Base-by-base conservation (phyloP, 2,888 invertebrate species). In the Dromius quadrimaculatus region DNA sequence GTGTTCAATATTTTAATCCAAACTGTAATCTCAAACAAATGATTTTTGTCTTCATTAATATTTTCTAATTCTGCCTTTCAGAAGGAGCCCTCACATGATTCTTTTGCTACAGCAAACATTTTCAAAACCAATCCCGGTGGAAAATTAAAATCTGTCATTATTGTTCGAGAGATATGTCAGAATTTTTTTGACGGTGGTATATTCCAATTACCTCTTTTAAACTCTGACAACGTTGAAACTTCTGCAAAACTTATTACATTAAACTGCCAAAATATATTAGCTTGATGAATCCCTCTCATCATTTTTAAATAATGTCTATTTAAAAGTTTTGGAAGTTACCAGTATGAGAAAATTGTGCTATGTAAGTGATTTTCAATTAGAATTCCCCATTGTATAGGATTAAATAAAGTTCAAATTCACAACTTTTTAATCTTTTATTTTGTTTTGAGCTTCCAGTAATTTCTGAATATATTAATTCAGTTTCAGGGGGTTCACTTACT, bases 231-330 rank as follows among this genome's bases (percentile, higher is more conserved):
- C 68, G 57, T 68, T 68, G 59, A 70, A 70, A 70, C 19, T 70
- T 70, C 62, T 62, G n/a, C 69, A 50, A 70, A n/a, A 70, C 62
- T 70, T 70, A 62, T 70, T 70, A 70, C 47, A 70, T 70, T 70
- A 70, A 70, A 70, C 62, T 70, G 70, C 70, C 70, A 70, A 70
- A 70, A 61, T 70, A 50, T 70, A 70, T 70, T 70, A 70, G 62
- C 62, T 62, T 70, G 62, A 70, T 70, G 62, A 70, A 70, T 70
- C 70, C 50, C 61, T 19, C 70, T 70, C 70, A 70, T 70, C 70
- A 70, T 70, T 70, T 70, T 70, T 70, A 70, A 70, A 70, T 70
- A 70, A 70, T 70, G 70, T 70, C 70, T 70, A 70, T 70, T 70
- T 70, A 62, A 70, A 70, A 70, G 70, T 69, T 61, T 19, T 43